These are phyloP conservation scores for Monoplex corrugatus DNA, from an alignment of 2,888 invertebrate genomes.

Conservation along the genomic window DNA sequence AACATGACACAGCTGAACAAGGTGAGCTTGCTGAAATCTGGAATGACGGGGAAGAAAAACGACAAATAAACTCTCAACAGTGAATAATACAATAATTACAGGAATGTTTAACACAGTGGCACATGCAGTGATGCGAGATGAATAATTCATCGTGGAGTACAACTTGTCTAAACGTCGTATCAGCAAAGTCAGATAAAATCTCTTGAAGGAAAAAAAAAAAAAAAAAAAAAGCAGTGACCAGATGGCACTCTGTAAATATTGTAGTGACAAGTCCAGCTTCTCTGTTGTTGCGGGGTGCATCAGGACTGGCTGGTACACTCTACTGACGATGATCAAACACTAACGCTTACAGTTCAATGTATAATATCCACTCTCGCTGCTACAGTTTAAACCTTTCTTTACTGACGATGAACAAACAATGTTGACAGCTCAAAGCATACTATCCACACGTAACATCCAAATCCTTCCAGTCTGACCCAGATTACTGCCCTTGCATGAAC, in stretches of 20 bases:
- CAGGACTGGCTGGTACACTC: not conserved
- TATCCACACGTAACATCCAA: not conserved
- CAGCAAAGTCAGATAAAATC: not conserved
- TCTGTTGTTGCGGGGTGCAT: not conserved
- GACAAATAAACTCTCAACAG: not conserved
- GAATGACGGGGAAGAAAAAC: too few relatives aligned
- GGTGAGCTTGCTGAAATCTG: too few relatives aligned
- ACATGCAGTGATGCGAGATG: not conserved
- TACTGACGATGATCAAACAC: not conserved
- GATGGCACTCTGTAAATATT: constrained; percentile 38
- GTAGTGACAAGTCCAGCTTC: not conserved
- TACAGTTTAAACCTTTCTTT: not conserved
- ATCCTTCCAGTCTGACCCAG: not conserved
- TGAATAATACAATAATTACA: not conserved
- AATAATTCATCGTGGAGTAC: not conserved
- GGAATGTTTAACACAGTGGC: not conserved
- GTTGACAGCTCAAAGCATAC: not conserved
- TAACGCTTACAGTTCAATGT: not conserved
- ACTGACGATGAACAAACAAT: not conserved
- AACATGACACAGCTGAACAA: too few relatives aligned
- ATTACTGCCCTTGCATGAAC: not conserved
- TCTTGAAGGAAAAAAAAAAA: not conserved
- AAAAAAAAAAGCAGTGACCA: not conserved
- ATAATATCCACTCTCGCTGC: not conserved
- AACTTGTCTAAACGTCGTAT: not conserved